Evolutionary conservation across 2,797 vertebrate species (phyloP), one percentile per base, ranked within the genome.

Genomic region (Brachyalestes nurse): DNA sequence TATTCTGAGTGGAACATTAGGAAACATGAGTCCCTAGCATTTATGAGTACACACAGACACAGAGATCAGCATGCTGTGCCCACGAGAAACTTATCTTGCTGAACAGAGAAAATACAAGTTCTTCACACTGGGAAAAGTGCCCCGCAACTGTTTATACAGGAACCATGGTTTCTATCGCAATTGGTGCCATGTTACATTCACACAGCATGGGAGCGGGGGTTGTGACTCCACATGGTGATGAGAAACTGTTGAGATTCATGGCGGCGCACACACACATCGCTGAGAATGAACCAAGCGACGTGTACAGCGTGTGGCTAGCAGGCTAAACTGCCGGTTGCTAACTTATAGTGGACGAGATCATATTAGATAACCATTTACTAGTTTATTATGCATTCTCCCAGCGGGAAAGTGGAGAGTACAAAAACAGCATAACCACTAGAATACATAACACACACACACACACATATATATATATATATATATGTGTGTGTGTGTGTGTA

Each of bases 241-340:
- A 13, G 40, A 80, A 83, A 25, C 17, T 5, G 45, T 13, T 7
- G 16, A 75, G 23, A 49, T 23, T 62, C 61, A 78, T 34, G 78
- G 25, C 64, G 16, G n/a, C 83, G 81, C 85, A 42, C 55, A 88
- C n/a, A n/a, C n/a, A n/a, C n/a, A 87, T 75, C 34, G n/a, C 88
- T 81, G 84, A 79, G 86, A 86, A 77, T 77, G 82, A 91, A 90
- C 88, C 6, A 47, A 73, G 55, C 47, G 65, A 90, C 87, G 89
- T 85, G 86, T 78, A 38, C 81, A 80, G 78, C 86, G 88, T 86
- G 84, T 87, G 87, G 75, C 21, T 34, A 42, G 53, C 53, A 57
- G 74, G 49, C 49, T 34, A 34, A 34, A 34, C 34, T 34, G 34
- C 34, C 5, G 34, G 5, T 34, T 34, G 34, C 34, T 34, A 34